A percentile compares a stretch with the other conserved stretches of the same genome.
phyloP scores from a whole-genome alignment of 2,888 invertebrate species.

The Tuta absoluta region DNA sequence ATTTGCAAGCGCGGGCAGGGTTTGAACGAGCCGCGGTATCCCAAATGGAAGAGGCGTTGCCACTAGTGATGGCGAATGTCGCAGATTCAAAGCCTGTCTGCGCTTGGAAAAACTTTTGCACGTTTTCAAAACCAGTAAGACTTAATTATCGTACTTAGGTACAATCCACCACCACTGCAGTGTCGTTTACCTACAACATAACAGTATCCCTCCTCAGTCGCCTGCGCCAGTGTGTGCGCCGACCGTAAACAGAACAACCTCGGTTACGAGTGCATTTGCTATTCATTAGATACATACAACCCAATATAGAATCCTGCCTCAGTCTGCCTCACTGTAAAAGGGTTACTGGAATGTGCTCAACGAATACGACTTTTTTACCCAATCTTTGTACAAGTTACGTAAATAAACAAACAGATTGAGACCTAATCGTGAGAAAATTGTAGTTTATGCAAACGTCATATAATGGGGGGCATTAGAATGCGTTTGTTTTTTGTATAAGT shows the following conservation, averaged over 20 bases:
- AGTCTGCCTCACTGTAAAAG: conserved; percentile 56
- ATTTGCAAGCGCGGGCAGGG: too few species aligned
- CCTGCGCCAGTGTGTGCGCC: conserved; percentile 42
- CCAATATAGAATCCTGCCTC: conserved; percentile 64
- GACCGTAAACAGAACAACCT: conserved; percentile 55
- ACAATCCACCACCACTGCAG: conserved; percentile 14
- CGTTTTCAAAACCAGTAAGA: too few species aligned
- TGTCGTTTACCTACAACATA: conserved; percentile 27
- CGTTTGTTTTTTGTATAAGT: too few species aligned
- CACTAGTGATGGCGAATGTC: too few species aligned
- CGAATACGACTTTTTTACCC: conserved; percentile 51
- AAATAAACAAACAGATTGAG: conserved; percentile 42
- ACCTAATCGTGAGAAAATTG: conserved; percentile 15
- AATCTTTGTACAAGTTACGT: conserved; percentile 56
- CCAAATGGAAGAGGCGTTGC: too few species aligned
- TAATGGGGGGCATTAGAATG: too few species aligned
- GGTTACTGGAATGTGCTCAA: conserved; percentile 52
- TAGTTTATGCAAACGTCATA: too few species aligned
- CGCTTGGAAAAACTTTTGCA: too few species aligned
- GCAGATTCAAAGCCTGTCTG: too few species aligned
- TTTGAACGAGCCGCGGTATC: too few species aligned
- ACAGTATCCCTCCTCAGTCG: conserved; percentile 45
- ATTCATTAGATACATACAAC: conserved; percentile 70
- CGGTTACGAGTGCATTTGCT: conserved; percentile 62
- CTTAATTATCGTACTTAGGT: background rate